Conservation (phyloP, 2,113 vertebrate genomes). For the Bufo gargarizans region DNA sequence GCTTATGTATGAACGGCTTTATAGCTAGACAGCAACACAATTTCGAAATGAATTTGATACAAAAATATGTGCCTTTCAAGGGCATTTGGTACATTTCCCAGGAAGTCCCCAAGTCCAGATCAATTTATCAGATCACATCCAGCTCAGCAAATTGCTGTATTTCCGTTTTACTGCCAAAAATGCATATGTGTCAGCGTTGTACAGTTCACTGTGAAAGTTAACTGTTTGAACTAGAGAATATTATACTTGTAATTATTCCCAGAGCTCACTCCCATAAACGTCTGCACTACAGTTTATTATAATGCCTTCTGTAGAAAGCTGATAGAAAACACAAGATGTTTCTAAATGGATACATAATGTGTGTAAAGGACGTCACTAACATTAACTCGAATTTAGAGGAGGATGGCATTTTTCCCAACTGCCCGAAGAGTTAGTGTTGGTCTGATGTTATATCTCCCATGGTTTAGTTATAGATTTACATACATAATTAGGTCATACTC, state of each 20-base stretch:
- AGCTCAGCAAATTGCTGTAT: conserved; percentile 34
- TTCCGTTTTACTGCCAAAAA: conserved; percentile 34
- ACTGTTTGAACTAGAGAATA: conserved; percentile 22
- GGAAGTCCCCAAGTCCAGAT: conserved; percentile 25
- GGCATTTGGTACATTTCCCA: conserved; percentile 2
- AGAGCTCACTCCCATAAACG: not conserved
- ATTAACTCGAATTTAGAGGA: not conserved
- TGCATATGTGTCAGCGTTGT: conserved; percentile 5
- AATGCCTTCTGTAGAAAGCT: not conserved
- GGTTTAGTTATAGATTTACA: not conserved
- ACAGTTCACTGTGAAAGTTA: conserved; percentile 10
- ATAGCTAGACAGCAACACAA: not conserved
- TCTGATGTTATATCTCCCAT: not conserved
- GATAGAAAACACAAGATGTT: not conserved
- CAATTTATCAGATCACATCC: conserved; percentile 34
- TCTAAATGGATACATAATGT: conserved; percentile 21
- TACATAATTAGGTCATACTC: not conserved
- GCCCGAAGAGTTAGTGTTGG: not conserved
- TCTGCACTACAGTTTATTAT: conserved; percentile 5
- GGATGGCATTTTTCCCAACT: not conserved
- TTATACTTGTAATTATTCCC: conserved; percentile 17
- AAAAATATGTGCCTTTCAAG: conserved; percentile 29
- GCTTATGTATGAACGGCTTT: not conserved
- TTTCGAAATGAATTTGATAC: not conserved
- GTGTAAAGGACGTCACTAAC: not conserved